Percentiles rank a stretch among this genome's conserved stretches.
Evolutionary conservation across 2,888 invertebrate genomes (phyloP).

Genomic region (Pachycephus smyrnensis): DNA sequence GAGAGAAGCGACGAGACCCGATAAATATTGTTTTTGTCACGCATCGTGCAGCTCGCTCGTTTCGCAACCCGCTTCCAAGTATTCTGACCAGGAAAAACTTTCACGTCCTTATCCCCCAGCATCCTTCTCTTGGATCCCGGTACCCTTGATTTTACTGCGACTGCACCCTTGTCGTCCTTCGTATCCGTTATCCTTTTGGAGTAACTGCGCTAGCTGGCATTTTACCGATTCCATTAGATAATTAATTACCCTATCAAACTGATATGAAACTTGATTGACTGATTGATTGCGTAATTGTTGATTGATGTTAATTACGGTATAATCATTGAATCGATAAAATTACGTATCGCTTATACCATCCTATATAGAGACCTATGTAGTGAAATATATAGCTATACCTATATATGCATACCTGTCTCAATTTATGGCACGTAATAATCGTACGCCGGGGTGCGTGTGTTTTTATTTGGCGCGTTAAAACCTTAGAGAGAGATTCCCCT

Average conservation of each 20-base stretch:
- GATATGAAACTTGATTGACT: constrained; percentile 28
- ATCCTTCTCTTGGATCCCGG: background rate
- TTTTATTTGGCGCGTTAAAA: background rate
- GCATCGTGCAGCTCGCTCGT: constrained; percentile 31
- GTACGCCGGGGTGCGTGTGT: background rate
- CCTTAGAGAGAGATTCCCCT: background rate
- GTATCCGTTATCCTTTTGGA: background rate
- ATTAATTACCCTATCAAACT: background rate
- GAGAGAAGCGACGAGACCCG: constrained; percentile 37
- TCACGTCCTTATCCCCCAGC: constrained; percentile 11
- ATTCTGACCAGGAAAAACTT: constrained; percentile 42
- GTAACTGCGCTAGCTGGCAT: background rate
- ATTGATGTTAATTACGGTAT: constrained; percentile 35
- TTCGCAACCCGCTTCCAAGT: constrained; percentile 50
- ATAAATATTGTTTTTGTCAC: constrained; percentile 59
- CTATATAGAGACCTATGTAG: background rate
- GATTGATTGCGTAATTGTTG: constrained; percentile 42
- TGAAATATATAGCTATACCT: background rate
- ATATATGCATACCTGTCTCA: background rate
- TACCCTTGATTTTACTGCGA: background rate
- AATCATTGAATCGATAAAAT: background rate
- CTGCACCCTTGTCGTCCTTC: background rate
- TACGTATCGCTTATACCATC: background rate
- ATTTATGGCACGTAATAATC: background rate
- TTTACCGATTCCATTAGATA: background rate